phyloP scores from a whole-genome alignment of 2,888 invertebrate genomes.

The Caenorhabditis macrosperma region DNA sequence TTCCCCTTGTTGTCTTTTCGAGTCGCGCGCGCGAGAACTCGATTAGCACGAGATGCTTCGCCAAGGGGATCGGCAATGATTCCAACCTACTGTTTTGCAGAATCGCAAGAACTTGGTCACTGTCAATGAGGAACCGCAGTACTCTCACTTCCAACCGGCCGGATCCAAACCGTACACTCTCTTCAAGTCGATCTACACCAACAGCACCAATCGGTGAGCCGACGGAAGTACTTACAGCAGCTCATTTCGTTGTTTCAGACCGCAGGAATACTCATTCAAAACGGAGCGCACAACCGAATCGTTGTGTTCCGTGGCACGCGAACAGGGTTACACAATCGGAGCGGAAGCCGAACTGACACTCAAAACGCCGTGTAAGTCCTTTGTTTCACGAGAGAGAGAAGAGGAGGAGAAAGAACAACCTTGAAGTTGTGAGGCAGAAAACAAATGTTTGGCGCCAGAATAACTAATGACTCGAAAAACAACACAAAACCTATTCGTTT shows the following conservation, averaged over 20 bases:
- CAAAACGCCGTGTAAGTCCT: conserved; percentile 81
- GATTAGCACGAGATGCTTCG: conserved; percentile 32
- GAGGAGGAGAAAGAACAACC: conserved; percentile 23
- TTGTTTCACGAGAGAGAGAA: conserved; percentile 26
- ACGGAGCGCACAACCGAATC: conserved; percentile 80
- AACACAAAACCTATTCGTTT: conserved; percentile 26
- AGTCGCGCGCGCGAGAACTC: conserved; percentile 28
- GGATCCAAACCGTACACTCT: conserved; percentile 79
- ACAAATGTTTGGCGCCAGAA: conserved; percentile 51
- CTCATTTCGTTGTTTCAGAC: conserved; percentile 40
- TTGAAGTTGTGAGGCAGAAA: conserved; percentile 27
- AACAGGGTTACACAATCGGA: conserved; percentile 81
- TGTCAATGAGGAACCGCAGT: conserved; percentile 79
- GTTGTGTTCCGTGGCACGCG: conserved; percentile 75
- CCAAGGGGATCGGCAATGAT: no score
- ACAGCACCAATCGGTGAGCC: conserved; percentile 76
- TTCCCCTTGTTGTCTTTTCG: conserved; percentile 17
- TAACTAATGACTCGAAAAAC: background rate
- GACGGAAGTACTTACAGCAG: background rate
- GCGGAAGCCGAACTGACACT: conserved; percentile 81
- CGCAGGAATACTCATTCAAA: conserved; percentile 80
- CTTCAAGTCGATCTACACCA: conserved; percentile 80
- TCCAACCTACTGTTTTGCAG: no score
- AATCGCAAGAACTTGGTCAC: conserved; percentile 74
- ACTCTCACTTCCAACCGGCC: conserved; percentile 75